A percentile compares a stretch with the other conserved stretches of the same genome.
Conservation (phyloP, 2,113 vertebrate species). For the Indicator indicator region DNA sequence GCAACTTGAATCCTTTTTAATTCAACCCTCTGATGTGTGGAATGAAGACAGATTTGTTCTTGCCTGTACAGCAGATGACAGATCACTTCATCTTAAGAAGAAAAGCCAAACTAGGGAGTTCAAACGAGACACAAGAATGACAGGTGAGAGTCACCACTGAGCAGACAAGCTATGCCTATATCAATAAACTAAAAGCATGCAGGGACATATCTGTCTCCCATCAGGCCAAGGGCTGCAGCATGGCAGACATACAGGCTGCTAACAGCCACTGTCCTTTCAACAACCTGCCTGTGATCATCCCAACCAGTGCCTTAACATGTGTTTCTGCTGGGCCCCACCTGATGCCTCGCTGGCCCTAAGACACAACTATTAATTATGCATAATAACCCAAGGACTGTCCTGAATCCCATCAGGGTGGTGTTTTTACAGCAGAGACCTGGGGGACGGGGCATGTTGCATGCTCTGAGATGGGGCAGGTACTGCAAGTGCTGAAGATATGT, state of each 20-base stretch:
- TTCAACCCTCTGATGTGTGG: neutral
- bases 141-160: neutral
- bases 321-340: neutral
- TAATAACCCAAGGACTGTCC: neutral
- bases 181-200: neutral
- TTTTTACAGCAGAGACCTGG: neutral
- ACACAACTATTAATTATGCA: neutral
- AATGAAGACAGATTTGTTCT: neutral
- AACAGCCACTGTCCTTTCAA: neutral
- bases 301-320: fast-evolving
- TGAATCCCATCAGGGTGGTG: neutral
- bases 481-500: neutral
- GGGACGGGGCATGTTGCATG: neutral
- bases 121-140: neutral
- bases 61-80: neutral
- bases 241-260: neutral
- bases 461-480: neutral
- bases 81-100: neutral
- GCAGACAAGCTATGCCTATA: neutral
- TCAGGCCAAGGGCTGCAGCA: neutral
- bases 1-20: neutral
- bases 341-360: neutral
- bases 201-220: neutral
- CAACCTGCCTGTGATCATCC: neutral
- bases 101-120: neutral